phyloP scores from a whole-genome alignment of 2,113 vertebrate genomes.

The Lanius collurio region DNA sequence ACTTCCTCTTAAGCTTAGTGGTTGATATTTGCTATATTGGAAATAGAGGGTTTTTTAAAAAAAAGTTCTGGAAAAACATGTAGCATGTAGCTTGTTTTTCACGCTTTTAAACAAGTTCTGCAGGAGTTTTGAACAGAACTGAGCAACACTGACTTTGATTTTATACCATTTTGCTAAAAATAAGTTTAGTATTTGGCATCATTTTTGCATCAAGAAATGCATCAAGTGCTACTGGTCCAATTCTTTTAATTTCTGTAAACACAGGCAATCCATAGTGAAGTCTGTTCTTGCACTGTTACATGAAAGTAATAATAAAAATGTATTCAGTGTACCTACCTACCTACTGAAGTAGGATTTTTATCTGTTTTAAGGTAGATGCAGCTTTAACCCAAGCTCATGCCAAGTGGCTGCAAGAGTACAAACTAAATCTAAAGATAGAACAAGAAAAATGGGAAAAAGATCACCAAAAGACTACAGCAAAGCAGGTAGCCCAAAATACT shows the following conservation, averaged over 20 bases:
- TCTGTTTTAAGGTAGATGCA: slow-evolving; percentile 80
- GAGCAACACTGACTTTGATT: background rate
- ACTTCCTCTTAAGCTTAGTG: background rate
- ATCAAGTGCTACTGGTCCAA: background rate
- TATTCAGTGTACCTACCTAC: background rate
- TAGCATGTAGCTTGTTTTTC: background rate
- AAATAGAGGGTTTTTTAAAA: background rate
- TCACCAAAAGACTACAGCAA: slow-evolving; percentile 67
- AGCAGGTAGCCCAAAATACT: slow-evolving; percentile 69
- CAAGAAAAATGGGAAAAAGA: slow-evolving; percentile 82
- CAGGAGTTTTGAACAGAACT: background rate
- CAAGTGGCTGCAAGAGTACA: slow-evolving; percentile 88
- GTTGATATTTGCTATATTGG: background rate
- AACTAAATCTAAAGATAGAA: slow-evolving; percentile 77
- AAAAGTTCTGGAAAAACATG: background rate
- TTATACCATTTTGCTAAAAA: background rate
- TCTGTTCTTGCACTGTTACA: background rate
- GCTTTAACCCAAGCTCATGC: slow-evolving; percentile 83
- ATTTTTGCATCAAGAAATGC: background rate
- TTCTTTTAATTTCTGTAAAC: background rate
- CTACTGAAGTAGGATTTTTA: background rate
- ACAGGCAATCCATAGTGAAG: background rate
- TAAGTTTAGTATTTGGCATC: background rate
- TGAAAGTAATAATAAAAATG: background rate
- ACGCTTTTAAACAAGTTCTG: background rate